Evolutionary conservation across 2,888 invertebrate species (phyloP).

Genomic region (Dolichopus griseipennis): DNA sequence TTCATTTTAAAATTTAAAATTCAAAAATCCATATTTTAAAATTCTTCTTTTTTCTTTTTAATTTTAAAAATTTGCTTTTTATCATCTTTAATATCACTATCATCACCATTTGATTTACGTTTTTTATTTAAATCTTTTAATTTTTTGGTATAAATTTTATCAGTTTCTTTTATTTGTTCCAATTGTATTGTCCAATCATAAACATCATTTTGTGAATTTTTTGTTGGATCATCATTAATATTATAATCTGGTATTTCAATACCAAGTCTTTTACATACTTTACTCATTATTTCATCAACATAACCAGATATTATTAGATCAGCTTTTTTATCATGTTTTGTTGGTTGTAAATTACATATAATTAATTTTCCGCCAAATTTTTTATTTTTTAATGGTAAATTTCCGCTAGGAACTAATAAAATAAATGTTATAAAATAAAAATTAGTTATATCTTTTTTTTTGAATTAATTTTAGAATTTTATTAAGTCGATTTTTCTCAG

Average conservation of each 20-base stretch:
- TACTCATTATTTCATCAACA: conserved; percentile 72
- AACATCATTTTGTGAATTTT: conserved; percentile 32
- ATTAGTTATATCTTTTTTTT: no score
- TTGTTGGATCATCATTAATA: conserved; percentile 57
- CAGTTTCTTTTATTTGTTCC: conserved; percentile 51
- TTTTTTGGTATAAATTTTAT: conserved; percentile 50
- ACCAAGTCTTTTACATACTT: conserved; percentile 63
- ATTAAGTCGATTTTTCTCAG: no score
- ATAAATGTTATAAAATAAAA: neutral
- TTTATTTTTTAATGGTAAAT: conserved; percentile 75
- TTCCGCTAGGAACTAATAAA: conserved; percentile 74
- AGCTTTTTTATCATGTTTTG: conserved; percentile 91
- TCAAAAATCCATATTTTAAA: neutral
- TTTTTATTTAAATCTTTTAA: conserved; percentile 28
- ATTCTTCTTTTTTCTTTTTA: conserved; percentile 2
- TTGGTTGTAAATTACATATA: conserved; percentile 94
- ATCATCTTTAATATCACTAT: neutral
- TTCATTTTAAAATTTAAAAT: neutral
- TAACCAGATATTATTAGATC: conserved; percentile 81
- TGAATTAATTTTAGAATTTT: no score
- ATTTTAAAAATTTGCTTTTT: neutral
- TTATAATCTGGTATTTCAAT: conserved; percentile 66
- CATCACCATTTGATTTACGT: conserved; percentile 22
- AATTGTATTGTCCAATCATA: conserved; percentile 64
- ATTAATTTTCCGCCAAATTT: conserved; percentile 81